Evolutionary conservation across 2,797 vertebrate genomes (phyloP).

Genomic region (Coilia nasus): DNA sequence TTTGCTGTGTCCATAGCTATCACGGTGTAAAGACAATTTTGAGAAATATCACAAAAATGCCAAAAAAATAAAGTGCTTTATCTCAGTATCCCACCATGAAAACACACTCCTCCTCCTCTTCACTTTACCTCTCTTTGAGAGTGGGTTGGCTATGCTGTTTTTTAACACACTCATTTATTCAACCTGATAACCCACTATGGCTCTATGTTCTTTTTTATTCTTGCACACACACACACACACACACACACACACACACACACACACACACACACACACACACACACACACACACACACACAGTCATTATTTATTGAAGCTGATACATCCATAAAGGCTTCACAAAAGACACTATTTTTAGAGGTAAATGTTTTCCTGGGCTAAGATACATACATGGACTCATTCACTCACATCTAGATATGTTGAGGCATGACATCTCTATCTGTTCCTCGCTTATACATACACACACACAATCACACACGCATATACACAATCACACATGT

Average conservation of each 20-base stretch:
- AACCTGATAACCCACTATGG: constrained; percentile 32
- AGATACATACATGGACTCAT: constrained; percentile 42
- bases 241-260: constrained; percentile 12
- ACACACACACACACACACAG: constrained; percentile 21
- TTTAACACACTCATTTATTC: not conserved
- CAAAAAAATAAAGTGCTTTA: no score
- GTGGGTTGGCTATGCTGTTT: not conserved
- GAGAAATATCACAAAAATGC: no score
- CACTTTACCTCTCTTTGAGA: not conserved
- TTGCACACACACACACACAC: not conserved
- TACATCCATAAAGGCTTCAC: constrained; percentile 44
- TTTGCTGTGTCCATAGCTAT: no score
- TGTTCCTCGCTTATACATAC: not conserved
- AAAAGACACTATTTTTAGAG: constrained; percentile 1
- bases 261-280: constrained; percentile 5
- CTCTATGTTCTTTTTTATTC: constrained; percentile 15
- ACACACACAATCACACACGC: not conserved
- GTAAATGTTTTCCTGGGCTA: not conserved
- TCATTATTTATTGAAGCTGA: constrained; percentile 56
- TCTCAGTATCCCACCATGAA: no score
- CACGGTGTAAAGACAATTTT: no score
- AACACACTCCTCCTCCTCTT: not conserved
- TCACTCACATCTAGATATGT: constrained; percentile 48
- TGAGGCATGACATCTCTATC: constrained; percentile 47
- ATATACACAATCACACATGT: not conserved